phyloP scores from a whole-genome alignment of 2,888 invertebrate species.

The Aethes cnicana region DNA sequence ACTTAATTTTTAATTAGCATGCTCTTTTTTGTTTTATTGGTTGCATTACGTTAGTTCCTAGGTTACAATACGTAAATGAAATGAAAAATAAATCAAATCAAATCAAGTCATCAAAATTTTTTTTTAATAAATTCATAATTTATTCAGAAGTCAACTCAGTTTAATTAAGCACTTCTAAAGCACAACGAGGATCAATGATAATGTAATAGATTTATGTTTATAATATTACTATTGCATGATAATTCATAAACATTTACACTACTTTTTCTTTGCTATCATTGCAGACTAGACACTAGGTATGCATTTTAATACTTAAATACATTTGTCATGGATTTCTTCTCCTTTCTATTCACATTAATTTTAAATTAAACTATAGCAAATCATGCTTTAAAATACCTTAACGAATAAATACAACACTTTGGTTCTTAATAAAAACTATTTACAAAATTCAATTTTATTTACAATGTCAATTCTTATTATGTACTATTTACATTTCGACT shows the following conservation, averaged over 20 bases:
- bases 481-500: background rate
- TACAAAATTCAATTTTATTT: background rate
- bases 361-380: background rate
- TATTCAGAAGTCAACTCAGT: no score
- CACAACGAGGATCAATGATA: no score
- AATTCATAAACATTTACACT: constrained; percentile 24
- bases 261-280: background rate
- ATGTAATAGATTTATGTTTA: no score
- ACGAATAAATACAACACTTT: background rate
- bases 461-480: background rate
- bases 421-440: background rate
- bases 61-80: background rate
- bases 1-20: no score
- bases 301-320: background rate
- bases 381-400: background rate
- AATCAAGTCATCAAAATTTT: no score
- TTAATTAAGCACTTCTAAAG: no score
- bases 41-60: background rate
- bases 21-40: no score
- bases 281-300: constrained; percentile 22
- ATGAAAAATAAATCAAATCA: no score
- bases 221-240: no score
- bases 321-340: constrained; percentile 10
- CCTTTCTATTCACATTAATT: background rate
- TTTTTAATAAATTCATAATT: no score